Base-by-base conservation (phyloP, 1,140 invertebrate species). In the Mamestra configurata region DNA sequence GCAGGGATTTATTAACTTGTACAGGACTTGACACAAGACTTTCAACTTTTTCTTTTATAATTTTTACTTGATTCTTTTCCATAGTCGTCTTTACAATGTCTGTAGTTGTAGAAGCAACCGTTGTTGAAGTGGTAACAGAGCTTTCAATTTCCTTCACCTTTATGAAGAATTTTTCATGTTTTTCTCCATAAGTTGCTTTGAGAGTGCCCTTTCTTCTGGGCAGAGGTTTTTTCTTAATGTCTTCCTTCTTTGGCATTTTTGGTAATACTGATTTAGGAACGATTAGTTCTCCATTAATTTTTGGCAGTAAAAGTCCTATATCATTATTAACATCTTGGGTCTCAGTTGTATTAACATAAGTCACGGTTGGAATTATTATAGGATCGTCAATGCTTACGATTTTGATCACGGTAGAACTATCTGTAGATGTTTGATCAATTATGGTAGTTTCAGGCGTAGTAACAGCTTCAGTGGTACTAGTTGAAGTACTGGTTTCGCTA, bases 141-240 rank as follows among this genome's bases (percentile, higher is more conserved):
- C 22, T 64, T 77, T 82, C 81, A 35, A 82, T 49, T 35, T 70
- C 18, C 86, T 92, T 90, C 31, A 81, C 57, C 84, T 90, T 92
- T 31, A 83, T 43, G 77, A 93, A 94, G 77, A 94, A 89, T 77
- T 90, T 92, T 18, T 95, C 93, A 79, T 95, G 94, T 87, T 95
- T 95, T 79, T 95, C 94, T 13, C 95, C 95, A 79, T 95, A 95
- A 0, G 94, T 95, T 46, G 94, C 91, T 88, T 95, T 95, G 7
- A 95, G 82, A 6, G 95, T 95, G 27, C 95, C 95, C 84, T 95
- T 95, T 57, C 94, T 90, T 80, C 95, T 90, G 5, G 92, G 89
- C 10, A 93, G 82, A 24, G 89, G 86, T 77, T 95, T 95, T 70
- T 95, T 95, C 68, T 93, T 93, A n/a, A 77, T 70, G 13, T 91